Evolutionary conservation across 35 echinoderm and acorn worm genomes (phyloP), one percentile per base, ranked within the genome.

Genomic region (Strongylocentrotus purpuratus): DNA sequence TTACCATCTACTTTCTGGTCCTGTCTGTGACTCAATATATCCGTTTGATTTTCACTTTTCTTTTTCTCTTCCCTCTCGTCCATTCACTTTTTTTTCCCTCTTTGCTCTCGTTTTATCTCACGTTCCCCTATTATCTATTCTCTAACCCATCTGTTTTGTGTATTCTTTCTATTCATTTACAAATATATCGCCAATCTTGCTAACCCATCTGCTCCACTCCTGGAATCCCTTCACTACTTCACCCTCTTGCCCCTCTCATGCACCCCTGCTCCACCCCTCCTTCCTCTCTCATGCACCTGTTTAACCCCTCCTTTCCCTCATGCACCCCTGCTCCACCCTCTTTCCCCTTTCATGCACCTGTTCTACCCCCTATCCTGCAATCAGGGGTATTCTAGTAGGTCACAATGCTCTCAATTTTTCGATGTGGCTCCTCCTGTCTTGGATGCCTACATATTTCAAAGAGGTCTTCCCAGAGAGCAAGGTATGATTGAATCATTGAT

Each of bases 401-500:
- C 97, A 97, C 92, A 92, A 91, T 94, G 95, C 95, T 58, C 61
- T 70, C n/a, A 95, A 96, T 94, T 97, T 92, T 89, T 31, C 87
- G 22, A 96, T 97, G 33, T 96, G 91, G 61, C 94, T 97, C 28
- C 33, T 97, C 14, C 46, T 97, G 10, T 96, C 91, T 33, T 97
- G 97, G 97, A 90, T 96, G 52, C 97, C 97, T 31, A 97, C 97
- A 5, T 97, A 96, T 95, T 97, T 97, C 85, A 97, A 95, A 55
- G 97, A 97, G 47, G 88, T 85, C 32, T 97, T 88, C 85, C 97
- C 97, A 28, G 93, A 88, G 12, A 28, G 94, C 33, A 96, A 97
- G 97, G 97, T 97, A 96, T 8, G 18, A 22, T 28, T 78, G 11
- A 59, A 96, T 8, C 5, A 22, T 28, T 78, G 11, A 59, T 13